A percentile compares a stretch with the other conserved stretches of the same genome.
Conservation (phyloP, 2,113 vertebrate genomes). For the Loxodonta africana region DNA sequence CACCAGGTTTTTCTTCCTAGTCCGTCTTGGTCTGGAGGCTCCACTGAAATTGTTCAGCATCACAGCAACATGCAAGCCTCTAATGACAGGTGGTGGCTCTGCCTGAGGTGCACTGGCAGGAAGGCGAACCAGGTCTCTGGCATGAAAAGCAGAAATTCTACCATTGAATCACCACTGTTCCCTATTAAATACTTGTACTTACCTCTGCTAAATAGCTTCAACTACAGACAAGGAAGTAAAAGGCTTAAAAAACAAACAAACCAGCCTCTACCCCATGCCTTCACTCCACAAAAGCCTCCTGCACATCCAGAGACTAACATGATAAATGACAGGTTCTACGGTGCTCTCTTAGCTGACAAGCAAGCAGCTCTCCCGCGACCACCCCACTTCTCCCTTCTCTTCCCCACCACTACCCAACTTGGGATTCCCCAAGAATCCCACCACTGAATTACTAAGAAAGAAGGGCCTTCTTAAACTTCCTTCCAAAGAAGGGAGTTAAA, state of each 20-base stretch:
- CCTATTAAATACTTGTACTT: background rate
- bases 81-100: too few relatives aligned
- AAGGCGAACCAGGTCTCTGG: too few relatives aligned
- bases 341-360: background rate
- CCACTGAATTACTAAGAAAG: slow-evolving; percentile 6
- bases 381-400: background rate
- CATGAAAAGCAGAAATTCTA: background rate
- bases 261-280: background rate
- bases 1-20: background rate
- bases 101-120: background rate
- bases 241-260: background rate
- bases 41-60: background rate
- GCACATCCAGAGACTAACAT: background rate
- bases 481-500: background rate
- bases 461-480: background rate
- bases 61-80: background rate
- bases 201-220: background rate
- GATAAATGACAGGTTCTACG: background rate
- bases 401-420: background rate
- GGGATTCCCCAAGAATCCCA: background rate
- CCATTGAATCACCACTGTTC: background rate
- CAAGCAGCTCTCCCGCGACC: background rate
- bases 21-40: background rate
- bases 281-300: background rate
- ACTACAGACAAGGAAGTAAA: background rate